Evolutionary conservation across 1,140 invertebrate species (phyloP), one percentile per base, ranked within the genome.

Genomic region (Bombyx mandarina): DNA sequence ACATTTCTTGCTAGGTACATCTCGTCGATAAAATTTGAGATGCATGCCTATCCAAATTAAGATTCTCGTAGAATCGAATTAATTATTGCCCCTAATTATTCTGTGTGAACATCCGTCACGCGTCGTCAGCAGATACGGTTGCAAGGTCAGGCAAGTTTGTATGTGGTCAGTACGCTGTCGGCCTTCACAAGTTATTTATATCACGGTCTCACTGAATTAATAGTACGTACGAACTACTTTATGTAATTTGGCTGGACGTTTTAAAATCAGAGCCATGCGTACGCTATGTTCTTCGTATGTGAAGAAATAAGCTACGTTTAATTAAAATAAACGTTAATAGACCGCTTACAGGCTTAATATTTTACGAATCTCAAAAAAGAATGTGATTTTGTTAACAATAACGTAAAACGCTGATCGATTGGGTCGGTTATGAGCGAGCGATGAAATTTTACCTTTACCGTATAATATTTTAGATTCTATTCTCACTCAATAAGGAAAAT

Each of bases 161-260:
- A 49, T 22, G 46, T 56, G 54, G 46, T 56, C 54, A 56, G 22
- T 49, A 12, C 46, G 54, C 9, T 9, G 45, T 42, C 43, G 54
- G 43, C 54, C 54, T 49, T 56, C 46, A 56, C 12, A 42, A 56
- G 48, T 49, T 56, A 56, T 56, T 56, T 56, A 49, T 56, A 56
- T 56, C 54, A 46, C 47, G 45, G 54, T 46, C 54, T 46, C 49
- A 56, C 54, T 44, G 43, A 22, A 26, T 56, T 49, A 46, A 49
- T 56, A 56, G 49, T 49, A 18, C 12, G 49, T 49, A 49, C 22
- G n/a, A 49, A 56, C 49, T 56, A 56, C 49, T 56, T 42, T 3
- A 56, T 35, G 48, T 49, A 35, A 35, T 35, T 35, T 35, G 26
- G 26, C 26, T 35, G 26, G 26, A 35, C 26, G 26, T 35, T 35